Conservation (phyloP, 2,113 vertebrate genomes). For the Calcarius ornatus region DNA sequence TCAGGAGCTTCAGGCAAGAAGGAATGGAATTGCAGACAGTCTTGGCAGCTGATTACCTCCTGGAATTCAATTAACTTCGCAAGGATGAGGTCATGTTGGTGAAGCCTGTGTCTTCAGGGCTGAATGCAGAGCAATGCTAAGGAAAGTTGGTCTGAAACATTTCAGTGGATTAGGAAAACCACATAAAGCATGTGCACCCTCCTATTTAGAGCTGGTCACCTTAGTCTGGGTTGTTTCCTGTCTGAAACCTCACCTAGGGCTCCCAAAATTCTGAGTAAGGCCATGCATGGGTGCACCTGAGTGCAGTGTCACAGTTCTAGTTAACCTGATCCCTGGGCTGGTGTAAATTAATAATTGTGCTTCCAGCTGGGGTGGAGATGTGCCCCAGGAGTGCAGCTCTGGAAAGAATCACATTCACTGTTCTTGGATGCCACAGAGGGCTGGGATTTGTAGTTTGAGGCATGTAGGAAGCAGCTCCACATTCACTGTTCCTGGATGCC, state of each 20-base stretch:
- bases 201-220: neutral
- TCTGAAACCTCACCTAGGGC: neutral
- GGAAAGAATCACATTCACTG: neutral
- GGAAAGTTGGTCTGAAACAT: neutral
- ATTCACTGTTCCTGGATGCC: neutral
- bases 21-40: slow-evolving; percentile 8
- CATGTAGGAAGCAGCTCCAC: neutral
- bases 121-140: neutral
- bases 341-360: neutral
- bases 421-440: neutral
- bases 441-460: neutral
- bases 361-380: neutral
- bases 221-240: neutral
- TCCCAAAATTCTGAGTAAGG: neutral
- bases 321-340: neutral
- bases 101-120: neutral
- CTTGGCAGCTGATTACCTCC: slow-evolving; percentile 2
- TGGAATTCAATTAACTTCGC: slow-evolving; percentile 13
- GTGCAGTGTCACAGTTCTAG: neutral
- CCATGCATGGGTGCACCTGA: neutral
- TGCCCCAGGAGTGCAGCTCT: neutral
- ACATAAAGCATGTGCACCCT: rapidly evolving
- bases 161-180: neutral
- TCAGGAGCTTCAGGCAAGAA: slow-evolving; percentile 27
- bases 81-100: neutral